Evolutionary conservation across 1,140 invertebrate species (phyloP).

Genomic region (Zaprionus lachaisei): DNA sequence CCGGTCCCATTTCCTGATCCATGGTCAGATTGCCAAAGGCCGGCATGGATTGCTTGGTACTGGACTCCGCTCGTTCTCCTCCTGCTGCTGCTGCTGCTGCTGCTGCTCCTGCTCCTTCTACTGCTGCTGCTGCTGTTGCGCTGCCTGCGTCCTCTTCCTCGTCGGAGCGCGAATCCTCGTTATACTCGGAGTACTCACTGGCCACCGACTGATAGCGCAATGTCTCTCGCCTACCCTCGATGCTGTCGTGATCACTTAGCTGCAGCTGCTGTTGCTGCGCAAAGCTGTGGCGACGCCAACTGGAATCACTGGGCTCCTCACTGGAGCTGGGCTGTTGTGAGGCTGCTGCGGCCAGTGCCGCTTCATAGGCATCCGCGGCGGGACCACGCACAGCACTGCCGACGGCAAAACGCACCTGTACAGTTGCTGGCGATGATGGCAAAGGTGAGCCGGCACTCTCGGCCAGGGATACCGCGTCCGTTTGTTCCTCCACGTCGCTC

Average conservation of each 20-base stretch:
- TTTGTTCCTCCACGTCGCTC: constrained; percentile 52
- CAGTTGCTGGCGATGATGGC: constrained; percentile 23
- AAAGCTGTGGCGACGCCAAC: constrained; percentile 62
- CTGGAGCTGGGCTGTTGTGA: constrained; percentile 66
- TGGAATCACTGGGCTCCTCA: constrained; percentile 70
- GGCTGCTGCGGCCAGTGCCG: constrained; percentile 63
- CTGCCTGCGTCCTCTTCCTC: constrained; percentile 44
- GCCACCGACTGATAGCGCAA: constrained; percentile 63
- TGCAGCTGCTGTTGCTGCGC: constrained; percentile 60
- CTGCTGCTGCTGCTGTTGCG: constrained; percentile 12
- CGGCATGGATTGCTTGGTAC: constrained; percentile 79
- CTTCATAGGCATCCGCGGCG: constrained; percentile 61
- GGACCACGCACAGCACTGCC: constrained; percentile 73
- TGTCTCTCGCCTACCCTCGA: constrained; percentile 65
- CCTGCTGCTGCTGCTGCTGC: constrained; percentile 31
- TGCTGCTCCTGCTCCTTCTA: constrained; percentile 25
- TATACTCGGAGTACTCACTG: constrained; percentile 58
- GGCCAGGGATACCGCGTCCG: constrained; percentile 66
- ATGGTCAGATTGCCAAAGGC: constrained; percentile 85
- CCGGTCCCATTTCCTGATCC: constrained; percentile 83
- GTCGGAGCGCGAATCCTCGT: constrained; percentile 53
- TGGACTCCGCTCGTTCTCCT: constrained; percentile 8
- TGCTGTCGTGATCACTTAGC: constrained; percentile 70
- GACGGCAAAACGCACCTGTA: constrained; percentile 71
- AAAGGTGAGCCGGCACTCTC: constrained; percentile 63